Evolutionary conservation across 2,888 invertebrate genomes (phyloP), one percentile per base, ranked within the genome.

Genomic region (Pseudococcus jackbeardsleyi): DNA sequence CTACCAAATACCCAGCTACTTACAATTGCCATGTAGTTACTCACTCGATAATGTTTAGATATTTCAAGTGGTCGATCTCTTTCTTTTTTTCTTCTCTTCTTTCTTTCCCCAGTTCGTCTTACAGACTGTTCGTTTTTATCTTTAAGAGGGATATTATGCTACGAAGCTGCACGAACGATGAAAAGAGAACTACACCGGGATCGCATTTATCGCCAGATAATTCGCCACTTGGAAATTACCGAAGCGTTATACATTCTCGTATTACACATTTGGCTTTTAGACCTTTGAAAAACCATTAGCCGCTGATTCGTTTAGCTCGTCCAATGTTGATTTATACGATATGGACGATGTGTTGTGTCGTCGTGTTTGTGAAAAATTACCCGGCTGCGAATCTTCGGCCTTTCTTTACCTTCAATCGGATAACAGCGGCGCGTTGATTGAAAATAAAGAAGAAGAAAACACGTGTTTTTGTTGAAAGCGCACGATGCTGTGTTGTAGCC

Each of bases 171-270:
- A 4, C 12, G 19, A 64, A 9, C 22, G 19, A 50, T 64, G 64
- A 64, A 64, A 19, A 19, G 4, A 22, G 22, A 22, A 64, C 19
- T 17, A 22, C 19, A 8, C 0, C 9, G 19, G 64, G 26, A 33
- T 1, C 26, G 26, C 19, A 50, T 50, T 50, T 50, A 50, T 50
- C 12, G 64, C 15, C 22, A 12, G 64, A 22, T 64, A 64, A 64
- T 64, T 64, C 64, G 22, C 64, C 64, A 64, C 64, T 64, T 64
- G 19, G 22, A 22, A 64, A 11, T 64, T 64, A 64, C 22, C 64
- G 64, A 64, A 64, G 64, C 64, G 64, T 64, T 64, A 64, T 64
- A 12, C 64, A 64, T 64, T 64, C 64, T 64, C 50, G 17, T 50
- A 50, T 50, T 50, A 50, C 50, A 50, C 50, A 50, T 50, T 50